A percentile compares a stretch with the other conserved stretches of the same genome.
phyloP scores from a whole-genome alignment of 2,888 invertebrate species.

The Abrostola tripartita region DNA sequence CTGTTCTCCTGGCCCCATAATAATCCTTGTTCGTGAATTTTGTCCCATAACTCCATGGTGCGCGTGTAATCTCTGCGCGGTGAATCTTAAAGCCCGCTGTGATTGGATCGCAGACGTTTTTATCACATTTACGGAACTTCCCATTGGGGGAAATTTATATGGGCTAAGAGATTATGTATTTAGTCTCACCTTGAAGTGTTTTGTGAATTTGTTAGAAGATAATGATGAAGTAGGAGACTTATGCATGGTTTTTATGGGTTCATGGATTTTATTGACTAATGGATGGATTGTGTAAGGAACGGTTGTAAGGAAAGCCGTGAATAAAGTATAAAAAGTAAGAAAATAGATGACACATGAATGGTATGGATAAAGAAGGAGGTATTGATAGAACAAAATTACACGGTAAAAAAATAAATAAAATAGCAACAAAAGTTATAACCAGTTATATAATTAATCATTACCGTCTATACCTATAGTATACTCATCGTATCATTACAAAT shows the following conservation, averaged over 20 bases:
- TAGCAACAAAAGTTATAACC: too few species aligned
- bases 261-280: too few species aligned
- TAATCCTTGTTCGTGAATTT: constrained; percentile 74
- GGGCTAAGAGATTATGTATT: constrained; percentile 33
- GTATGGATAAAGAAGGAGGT: too few species aligned
- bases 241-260: background rate
- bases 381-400: too few species aligned
- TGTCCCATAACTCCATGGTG: constrained; percentile 75
- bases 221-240: background rate
- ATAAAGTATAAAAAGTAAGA: too few species aligned
- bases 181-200: constrained; percentile 7
- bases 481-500: too few species aligned
- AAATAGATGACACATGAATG: too few species aligned
- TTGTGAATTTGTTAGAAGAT: background rate
- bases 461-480: too few species aligned
- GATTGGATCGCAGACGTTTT: constrained; percentile 78
- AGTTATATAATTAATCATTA: too few species aligned
- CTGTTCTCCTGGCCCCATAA: constrained; percentile 61
- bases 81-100: constrained; percentile 71
- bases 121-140: constrained; percentile 61
- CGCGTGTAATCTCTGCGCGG: constrained; percentile 75
- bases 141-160: constrained; percentile 48
- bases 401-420: too few species aligned
- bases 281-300: too few species aligned
- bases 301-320: too few species aligned